Base-by-base conservation (phyloP, 2,888 invertebrate genomes). In the Chrysodeixis includens region DNA sequence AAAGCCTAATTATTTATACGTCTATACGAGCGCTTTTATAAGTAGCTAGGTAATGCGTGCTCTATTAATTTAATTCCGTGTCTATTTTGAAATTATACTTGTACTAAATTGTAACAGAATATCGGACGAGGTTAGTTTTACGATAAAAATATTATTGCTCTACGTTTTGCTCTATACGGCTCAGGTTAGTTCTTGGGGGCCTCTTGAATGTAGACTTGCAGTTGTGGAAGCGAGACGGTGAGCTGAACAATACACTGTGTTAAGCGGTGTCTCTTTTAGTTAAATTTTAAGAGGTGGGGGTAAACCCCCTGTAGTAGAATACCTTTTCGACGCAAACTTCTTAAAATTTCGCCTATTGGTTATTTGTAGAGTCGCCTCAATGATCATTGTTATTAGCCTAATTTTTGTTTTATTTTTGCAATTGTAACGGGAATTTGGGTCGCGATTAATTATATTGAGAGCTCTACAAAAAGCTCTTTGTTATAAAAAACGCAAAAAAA, bases 371-470 rank as follows among this genome's bases (percentile, higher is more conserved):
- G n/a, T 35, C 12, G 0, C 35, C 35, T 35, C 12, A 14, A 35
- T 35, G 35, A 35, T 35, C 35, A 35, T 35, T 35, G 35, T 35
- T 35, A 35, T 12, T 14, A 35, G 9, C n/a, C n/a, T n/a, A 32
- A 2, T 0, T 32, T 32, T 32, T 32, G 2, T 32, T 32, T 32
- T 10, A 32, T 32, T 10, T 32, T 14, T 35, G 35, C 14, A 3
- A 35, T 35, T 35, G n/a, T 14, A 40, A 40, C n/a, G 0, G n/a
- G n/a, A n/a, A 40, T 40, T 40, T 40, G 6, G 40, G 40, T 40
- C n/a, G 6, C 40, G 40, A 40, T 40, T 40, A 40, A 40, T 40
- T 40, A n/a, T 40, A n/a, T 40, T 40, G 40, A 40, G n/a, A n/a
- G 5, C 40, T 35, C 1, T 3, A 35, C 14, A 35, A 35, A 40